Conservation (phyloP, 1,140 invertebrate genomes). For the Philaenus spumarius region DNA sequence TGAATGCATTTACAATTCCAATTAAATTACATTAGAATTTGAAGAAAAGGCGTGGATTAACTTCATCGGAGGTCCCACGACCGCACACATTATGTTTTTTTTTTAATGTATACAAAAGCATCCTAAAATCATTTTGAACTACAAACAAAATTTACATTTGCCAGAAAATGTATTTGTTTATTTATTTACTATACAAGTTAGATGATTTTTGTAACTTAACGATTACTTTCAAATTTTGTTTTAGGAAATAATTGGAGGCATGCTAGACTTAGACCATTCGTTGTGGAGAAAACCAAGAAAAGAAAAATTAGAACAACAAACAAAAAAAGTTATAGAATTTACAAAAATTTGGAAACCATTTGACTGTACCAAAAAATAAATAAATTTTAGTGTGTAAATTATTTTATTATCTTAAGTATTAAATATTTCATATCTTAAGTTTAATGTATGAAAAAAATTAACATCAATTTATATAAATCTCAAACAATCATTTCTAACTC, state of each 20-base stretch:
- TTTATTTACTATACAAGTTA: background rate
- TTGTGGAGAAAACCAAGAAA: conserved; percentile 74
- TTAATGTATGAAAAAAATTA: too few relatives aligned
- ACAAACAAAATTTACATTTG: background rate
- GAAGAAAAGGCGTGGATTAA: too few relatives aligned
- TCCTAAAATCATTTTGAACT: background rate
- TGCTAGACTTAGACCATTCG: conserved; percentile 79
- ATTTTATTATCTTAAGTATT: too few relatives aligned
- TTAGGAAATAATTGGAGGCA: conserved; percentile 90
- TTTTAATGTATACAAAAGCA: background rate
- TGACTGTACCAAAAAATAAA: conserved; percentile 42
- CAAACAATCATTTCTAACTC: conserved; percentile 99
- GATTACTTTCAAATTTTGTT: conserved; percentile 29
- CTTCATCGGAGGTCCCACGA: background rate
- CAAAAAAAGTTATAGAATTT: conserved; percentile 59
- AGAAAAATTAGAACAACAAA: conserved; percentile 64
- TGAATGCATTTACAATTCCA: too few relatives aligned
- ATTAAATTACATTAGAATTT: background rate
- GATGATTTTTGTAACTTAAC: conserved; percentile 9
- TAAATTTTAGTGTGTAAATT: background rate
- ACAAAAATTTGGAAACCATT: conserved; percentile 55
- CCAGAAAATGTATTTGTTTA: background rate
- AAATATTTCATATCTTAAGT: too few relatives aligned
- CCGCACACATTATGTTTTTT: background rate
- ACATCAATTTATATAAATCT: conserved; percentile 1